phyloP scores from a whole-genome alignment of 2,797 vertebrate genomes.

The Champsocephalus gunnari region DNA sequence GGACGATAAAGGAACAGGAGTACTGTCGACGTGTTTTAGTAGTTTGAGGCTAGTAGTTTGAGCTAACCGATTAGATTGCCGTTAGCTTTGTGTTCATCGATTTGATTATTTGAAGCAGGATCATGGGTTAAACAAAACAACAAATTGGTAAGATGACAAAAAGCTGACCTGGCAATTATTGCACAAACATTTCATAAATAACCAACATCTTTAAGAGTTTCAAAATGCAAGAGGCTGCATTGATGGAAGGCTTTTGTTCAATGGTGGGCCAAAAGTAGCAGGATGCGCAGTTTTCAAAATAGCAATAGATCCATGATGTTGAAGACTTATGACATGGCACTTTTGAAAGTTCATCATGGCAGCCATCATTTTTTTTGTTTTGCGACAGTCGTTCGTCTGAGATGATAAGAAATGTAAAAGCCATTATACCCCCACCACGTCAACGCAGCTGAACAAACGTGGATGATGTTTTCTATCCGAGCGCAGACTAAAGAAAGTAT shows the following conservation, averaged over 20 bases:
- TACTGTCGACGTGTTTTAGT: no score
- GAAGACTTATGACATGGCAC: neutral
- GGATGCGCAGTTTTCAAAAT: no score
- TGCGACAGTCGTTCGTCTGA: no score
- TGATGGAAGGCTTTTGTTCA: no score
- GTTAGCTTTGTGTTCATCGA: no score
- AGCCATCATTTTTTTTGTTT: neutral
- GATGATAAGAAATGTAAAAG: no score
- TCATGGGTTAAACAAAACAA: neutral
- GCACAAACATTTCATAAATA: constrained; percentile 1
- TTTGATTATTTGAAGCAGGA: neutral
- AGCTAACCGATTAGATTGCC: neutral
- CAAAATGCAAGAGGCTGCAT: no score
- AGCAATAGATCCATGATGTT: neutral
- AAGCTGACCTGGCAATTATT: constrained; percentile 6
- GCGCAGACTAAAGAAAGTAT: neutral
- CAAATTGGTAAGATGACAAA: neutral
- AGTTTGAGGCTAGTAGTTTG: no score
- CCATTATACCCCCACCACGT: neutral
- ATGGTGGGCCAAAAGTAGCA: no score
- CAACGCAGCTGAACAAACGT: neutral
- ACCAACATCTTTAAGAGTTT: neutral
- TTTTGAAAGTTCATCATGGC: neutral
- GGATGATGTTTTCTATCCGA: neutral
- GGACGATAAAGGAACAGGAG: no score